These are phyloP conservation scores for Boloria selene DNA, from an alignment of 2,888 invertebrate genomes.

Conservation along the genomic window DNA sequence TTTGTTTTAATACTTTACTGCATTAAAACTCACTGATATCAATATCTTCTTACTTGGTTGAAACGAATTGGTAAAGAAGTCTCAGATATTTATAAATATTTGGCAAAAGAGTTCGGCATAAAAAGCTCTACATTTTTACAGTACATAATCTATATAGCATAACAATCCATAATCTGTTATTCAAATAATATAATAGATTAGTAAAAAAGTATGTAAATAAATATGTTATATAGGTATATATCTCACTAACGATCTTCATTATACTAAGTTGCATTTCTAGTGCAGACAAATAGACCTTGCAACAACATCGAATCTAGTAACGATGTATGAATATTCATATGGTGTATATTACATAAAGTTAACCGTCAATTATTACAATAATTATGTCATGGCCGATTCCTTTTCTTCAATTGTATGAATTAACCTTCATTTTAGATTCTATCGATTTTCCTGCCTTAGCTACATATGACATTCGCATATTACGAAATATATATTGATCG, in stretches of 20 bases:
- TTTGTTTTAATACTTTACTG: too few species aligned
- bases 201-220: too few species aligned
- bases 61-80: too few species aligned
- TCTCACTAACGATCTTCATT: background rate
- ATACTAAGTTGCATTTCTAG: background rate
- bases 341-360: slow-evolving; percentile 34
- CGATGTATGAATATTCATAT: slow-evolving; percentile 40
- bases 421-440: slow-evolving; percentile 38
- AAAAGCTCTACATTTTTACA: too few species aligned
- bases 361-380: slow-evolving; percentile 39
- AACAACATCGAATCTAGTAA: slow-evolving; percentile 27
- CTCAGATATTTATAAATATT: too few species aligned
- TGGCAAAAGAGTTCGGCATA: too few species aligned
- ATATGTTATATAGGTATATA: background rate
- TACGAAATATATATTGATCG: background rate
- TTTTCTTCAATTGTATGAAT: slow-evolving; percentile 41
- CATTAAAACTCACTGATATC: too few species aligned
- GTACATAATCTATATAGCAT: too few species aligned
- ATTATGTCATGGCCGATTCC: slow-evolving; percentile 53
- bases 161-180: too few species aligned
- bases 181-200: too few species aligned
- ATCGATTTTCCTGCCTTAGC: slow-evolving; percentile 27
- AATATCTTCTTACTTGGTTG: too few species aligned
- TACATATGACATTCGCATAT: background rate
- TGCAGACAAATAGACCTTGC: slow-evolving; percentile 19